A percentile compares a stretch with the other conserved stretches of the same genome.
Conservation (phyloP, 1,140 invertebrate species). For the Mesaphorura yosii region DNA sequence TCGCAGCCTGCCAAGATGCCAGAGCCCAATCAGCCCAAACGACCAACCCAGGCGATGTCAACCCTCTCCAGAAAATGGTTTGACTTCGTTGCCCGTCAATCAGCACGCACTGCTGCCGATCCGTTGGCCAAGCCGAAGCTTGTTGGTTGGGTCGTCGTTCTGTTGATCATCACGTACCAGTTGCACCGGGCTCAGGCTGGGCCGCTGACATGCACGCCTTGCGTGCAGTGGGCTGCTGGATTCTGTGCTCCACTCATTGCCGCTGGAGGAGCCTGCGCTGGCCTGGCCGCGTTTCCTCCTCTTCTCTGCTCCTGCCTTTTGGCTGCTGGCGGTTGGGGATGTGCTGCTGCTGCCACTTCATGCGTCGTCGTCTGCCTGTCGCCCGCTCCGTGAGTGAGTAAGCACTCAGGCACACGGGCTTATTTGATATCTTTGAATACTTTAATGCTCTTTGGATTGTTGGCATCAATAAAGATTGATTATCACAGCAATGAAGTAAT, state of each 20-base stretch:
- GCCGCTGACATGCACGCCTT: neutral
- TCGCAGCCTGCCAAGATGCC: too few relatives aligned
- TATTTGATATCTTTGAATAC: too few relatives aligned
- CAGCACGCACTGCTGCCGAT: constrained; percentile 5
- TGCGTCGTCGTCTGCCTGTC: neutral
- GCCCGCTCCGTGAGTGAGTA: neutral
- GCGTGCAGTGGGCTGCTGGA: constrained; percentile 3
- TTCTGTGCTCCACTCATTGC: neutral
- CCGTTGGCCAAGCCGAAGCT: neutral
- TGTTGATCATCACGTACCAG: constrained; percentile 5
- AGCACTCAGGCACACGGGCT: too few relatives aligned
- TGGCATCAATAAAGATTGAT: too few relatives aligned
- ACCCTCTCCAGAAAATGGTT: neutral
- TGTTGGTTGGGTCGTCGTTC: constrained; percentile 1
- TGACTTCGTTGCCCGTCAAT: neutral
- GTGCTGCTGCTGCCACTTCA: neutral
- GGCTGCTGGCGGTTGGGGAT: neutral
- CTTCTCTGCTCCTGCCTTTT: constrained; percentile 10
- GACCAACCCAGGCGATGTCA: too few relatives aligned
- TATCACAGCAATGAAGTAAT: too few relatives aligned
- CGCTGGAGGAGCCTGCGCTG: constrained; percentile 12
- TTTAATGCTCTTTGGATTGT: too few relatives aligned
- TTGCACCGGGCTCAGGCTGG: neutral
- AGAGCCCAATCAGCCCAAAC: too few relatives aligned
- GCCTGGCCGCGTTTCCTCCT: constrained; percentile 11